These are phyloP conservation scores for Emydocephalus ijimae DNA, from an alignment of 2,113 vertebrate genomes.

Conservation along the genomic window DNA sequence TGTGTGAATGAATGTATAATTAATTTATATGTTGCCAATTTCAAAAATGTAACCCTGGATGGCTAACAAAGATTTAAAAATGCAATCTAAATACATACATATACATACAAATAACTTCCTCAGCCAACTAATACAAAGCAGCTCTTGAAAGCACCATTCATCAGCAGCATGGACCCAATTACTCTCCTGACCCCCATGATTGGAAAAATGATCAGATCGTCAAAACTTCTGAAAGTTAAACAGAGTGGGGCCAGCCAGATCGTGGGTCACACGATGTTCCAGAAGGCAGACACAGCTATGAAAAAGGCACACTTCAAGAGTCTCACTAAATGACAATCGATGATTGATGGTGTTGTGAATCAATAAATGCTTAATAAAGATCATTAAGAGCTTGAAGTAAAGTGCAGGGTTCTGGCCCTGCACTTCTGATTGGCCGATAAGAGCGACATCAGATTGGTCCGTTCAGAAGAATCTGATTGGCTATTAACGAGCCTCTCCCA, in stretches of 20 bases:
- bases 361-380: too few relatives aligned
- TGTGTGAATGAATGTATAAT: neutral
- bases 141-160: neutral
- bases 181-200: neutral
- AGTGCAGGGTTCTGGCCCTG: too few relatives aligned
- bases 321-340: neutral
- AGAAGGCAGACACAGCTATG: neutral
- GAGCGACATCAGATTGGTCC: too few relatives aligned
- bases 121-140: neutral
- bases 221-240: neutral
- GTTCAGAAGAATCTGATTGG: too few relatives aligned
- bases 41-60: neutral
- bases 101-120: neutral
- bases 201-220: neutral
- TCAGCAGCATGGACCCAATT: neutral
- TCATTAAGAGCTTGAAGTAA: too few relatives aligned
- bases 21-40: neutral
- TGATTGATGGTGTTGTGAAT: too few relatives aligned
- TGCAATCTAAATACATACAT: neutral
- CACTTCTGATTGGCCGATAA: too few relatives aligned
- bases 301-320: neutral
- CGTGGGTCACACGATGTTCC: neutral
- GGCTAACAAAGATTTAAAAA: neutral
- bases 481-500: too few relatives aligned
- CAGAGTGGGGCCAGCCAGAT: neutral